Conservation (phyloP, 2,797 vertebrate species). For the Myotis pilosus region DNA sequence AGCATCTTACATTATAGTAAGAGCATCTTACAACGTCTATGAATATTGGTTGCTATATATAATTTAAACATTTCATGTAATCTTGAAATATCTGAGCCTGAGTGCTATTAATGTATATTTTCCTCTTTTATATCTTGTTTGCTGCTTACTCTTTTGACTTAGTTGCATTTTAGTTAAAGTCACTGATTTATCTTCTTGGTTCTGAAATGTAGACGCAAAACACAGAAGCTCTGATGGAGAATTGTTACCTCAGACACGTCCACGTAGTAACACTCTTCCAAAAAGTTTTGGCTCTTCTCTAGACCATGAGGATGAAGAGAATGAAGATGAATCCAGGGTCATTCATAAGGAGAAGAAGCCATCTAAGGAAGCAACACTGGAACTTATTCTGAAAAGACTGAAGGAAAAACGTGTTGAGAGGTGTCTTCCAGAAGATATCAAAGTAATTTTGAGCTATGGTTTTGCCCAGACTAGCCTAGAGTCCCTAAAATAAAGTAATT, state of each 20-base stretch:
- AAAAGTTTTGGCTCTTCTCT: constrained; percentile 98
- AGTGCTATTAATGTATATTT: neutral
- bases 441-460: constrained; percentile 82
- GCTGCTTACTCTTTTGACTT: neutral
- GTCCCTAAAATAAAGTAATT: constrained; percentile 15
- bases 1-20: neutral
- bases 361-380: constrained; percentile 92
- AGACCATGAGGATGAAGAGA: constrained; percentile 88
- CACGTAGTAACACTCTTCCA: constrained; percentile 97
- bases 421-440: constrained; percentile 95
- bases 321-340: constrained; percentile 81
- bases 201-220: constrained; percentile 91
- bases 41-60: neutral
- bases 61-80: constrained; percentile 40
- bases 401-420: constrained; percentile 93
- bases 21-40: neutral
- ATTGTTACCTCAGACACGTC: constrained; percentile 92
- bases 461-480: constrained; percentile 27
- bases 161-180: constrained; percentile 25
- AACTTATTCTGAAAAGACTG: constrained; percentile 92
- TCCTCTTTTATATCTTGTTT: constrained; percentile 10
- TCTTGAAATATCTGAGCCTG: constrained; percentile 18
- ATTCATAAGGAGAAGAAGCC: constrained; percentile 86
- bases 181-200: constrained; percentile 53
- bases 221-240: constrained; percentile 92